Percentiles rank a stretch among this genome's conserved stretches.
phyloP scores from a whole-genome alignment of 2,888 invertebrate genomes.

The Andricus quercusramuli region DNA sequence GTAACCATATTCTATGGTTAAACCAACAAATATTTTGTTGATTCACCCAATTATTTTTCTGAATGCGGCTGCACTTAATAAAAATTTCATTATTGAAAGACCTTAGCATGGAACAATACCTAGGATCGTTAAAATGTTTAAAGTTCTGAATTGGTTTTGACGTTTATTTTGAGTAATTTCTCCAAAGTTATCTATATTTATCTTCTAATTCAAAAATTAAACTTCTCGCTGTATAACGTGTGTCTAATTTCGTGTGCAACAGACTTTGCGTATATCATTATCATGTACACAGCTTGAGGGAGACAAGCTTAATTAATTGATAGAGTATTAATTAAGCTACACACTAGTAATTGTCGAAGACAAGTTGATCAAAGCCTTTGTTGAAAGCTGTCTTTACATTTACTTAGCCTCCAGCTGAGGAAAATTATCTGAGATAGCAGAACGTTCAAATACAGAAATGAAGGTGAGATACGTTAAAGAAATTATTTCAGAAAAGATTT shows the following conservation, averaged over 20 bases:
- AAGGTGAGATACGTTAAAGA: no score
- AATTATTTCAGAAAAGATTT: no score
- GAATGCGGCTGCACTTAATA: no score
- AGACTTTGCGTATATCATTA: neutral
- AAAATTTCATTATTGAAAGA: no score
- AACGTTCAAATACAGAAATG: neutral
- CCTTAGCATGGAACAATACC: no score
- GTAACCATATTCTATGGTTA: no score
- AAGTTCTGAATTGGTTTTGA: no score
- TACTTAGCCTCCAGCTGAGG: constrained; percentile 49
- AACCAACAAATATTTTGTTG: no score
- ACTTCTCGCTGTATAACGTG: neutral
- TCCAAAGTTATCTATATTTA: neutral
- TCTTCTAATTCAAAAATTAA: neutral
- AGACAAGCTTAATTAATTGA: constrained; percentile 49
- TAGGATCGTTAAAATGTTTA: no score
- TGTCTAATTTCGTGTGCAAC: neutral
- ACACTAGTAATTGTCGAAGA: constrained; percentile 48
- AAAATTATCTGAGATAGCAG: neutral
- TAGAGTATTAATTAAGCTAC: constrained; percentile 54
- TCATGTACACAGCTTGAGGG: neutral
- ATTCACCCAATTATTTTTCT: no score
- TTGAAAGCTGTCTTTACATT: constrained; percentile 43
- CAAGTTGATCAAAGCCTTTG: constrained; percentile 53
- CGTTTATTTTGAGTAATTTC: neutral